Evolutionary conservation across 30 jellyfish, hydroid and myxozoan genomes (phyloP), one percentile per base, ranked within the genome.

Genomic region (Aurelia sp.): DNA sequence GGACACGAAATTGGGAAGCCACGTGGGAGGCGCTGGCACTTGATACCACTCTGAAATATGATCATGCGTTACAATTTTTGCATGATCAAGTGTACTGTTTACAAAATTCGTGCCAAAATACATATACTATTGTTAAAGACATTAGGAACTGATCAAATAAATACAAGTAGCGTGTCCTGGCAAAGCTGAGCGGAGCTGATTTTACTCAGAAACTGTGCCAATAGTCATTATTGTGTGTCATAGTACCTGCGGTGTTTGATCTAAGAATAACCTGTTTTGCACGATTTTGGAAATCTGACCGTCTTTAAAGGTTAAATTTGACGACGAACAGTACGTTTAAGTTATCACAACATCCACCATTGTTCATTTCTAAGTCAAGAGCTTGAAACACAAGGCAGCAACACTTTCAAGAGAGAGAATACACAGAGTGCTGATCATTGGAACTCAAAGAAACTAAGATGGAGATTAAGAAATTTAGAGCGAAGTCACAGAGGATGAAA

Each of bases 161-260:
- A 59, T 13, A 59, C 33, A 5, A 0, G 24, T 12, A n/a, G 33
- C 69, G 33, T 18, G 69, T 59, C 69, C 33, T n/a, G 69, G 55
- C 55, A 44, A 44, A 44, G 55, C 55, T 44, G 55, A 44, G 55
- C 55, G 0, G 55, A 44, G 55, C 55, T 44, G 55, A 44, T 44
- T 5, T 44, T 44, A 8, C 55, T 4, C 55, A 44, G 55, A 44
- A 44, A 44, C 33, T 59, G 33, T 18, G 69, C 13, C 33, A 5
- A 59, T 59, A 44, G 16, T 63, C 20, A 58, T 20, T 58, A 58
- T 58, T 58, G 69, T 59, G 33, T 18, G 69, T 13, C 33, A 59
- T 59, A 63, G 16, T 63, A 78, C 89, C 89, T 78, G 89, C 80
- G 16, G 38, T 78, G 59, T 78, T 78, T 78, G 80, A 48, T 19